Conservation (phyloP, 2,113 vertebrate species). For the Tupaia chinensis region DNA sequence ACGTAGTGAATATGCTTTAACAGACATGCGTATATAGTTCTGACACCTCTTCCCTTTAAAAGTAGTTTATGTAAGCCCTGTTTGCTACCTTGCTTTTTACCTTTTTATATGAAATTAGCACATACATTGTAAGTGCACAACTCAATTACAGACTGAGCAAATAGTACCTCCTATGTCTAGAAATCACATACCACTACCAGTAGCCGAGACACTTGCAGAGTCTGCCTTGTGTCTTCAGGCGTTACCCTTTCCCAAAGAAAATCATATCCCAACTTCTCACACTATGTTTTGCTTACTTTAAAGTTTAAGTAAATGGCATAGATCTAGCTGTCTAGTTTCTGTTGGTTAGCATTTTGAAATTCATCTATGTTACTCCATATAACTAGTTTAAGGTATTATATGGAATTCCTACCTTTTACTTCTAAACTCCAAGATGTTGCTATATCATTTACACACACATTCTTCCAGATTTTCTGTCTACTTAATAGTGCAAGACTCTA, state of each 20-base stretch:
- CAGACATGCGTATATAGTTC: not conserved
- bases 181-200: not conserved
- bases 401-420: not conserved
- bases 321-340: not conserved
- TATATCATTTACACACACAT: not conserved
- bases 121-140: not conserved
- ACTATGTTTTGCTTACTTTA: not conserved
- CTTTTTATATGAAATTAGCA: not conserved
- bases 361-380: not conserved
- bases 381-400: not conserved
- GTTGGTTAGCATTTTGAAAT: not conserved
- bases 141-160: not conserved
- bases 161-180: not conserved
- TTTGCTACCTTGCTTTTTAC: not conserved
- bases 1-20: not conserved
- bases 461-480: not conserved
- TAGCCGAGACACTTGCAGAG: not conserved
- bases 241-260: not conserved
- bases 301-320: slow-evolving; percentile 3
- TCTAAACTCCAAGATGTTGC: not conserved
- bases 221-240: not conserved
- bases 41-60: not conserved
- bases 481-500: not conserved
- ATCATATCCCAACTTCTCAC: not conserved
- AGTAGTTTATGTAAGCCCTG: not conserved